Base-by-base conservation (phyloP, 2,888 invertebrate species). In the Troides aeacus region DNA sequence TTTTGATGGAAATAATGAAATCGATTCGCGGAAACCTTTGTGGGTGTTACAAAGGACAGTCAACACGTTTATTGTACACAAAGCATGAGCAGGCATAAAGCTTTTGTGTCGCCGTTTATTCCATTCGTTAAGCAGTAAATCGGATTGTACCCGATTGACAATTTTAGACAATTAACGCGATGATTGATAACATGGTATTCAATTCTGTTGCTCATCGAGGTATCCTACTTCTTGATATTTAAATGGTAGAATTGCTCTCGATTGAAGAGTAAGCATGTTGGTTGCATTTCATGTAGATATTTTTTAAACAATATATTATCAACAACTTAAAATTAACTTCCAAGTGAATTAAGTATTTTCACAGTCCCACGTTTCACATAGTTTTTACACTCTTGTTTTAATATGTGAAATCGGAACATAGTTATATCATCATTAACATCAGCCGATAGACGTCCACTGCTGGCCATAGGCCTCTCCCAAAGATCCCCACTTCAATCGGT, bases 51-150 rank as follows among this genome's bases (percentile, higher is more conserved):
- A 53, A 53, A 53, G 53, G 53, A n/a, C 53, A 53, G 53, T 53
- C 15, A 53, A 53, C 53, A 53, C 53, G n/a, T 53, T 53, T n/a
- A 53, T 53, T 53, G 53, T 53, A 53, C n/a, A n/a, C 53, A 18
- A 53, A 53, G 53, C 53, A n/a, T 53, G n/a, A 53, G 46, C 46
- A n/a, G n/a, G 53, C n/a, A 56, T n/a, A 56, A 36, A 23, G 39
- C 62, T 62, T 15, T 56, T 67, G 36, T 61, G 60, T 56, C 56
- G 12, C n/a, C 56, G 17, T 61, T 66, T 50, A 15, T 42, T 42
- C 46, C 46, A 60, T 60, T 36, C 36, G 23, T 42, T 62, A 23
- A 62, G 46, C 46, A 18, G 62, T 10, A 62, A 50, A 62, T 60
- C 46, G 21, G 46, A 12, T 62, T 62, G 23, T n/a, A 46, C 46